These are phyloP conservation scores for Tetramorium simillimum DNA, from an alignment of 1,140 invertebrate species.

Conservation along the genomic window DNA sequence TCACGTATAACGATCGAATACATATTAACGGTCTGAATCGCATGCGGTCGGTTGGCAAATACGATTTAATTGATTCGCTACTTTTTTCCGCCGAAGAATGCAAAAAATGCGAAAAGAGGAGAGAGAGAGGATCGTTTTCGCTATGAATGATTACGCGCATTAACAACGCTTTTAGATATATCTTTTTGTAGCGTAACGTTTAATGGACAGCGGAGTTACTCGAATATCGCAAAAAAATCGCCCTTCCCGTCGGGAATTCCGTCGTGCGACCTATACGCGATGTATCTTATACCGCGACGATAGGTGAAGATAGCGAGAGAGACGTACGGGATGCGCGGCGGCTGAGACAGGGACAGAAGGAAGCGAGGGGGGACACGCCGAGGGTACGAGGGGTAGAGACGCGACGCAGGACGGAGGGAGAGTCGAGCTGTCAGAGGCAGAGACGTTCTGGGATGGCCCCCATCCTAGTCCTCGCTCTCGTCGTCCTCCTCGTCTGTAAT, in stretches of 20 bases:
- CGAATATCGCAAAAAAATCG: background rate
- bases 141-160: background rate
- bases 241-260: slow-evolving; percentile 16
- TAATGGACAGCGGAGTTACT: background rate
- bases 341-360: slow-evolving; percentile 62
- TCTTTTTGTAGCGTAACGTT: background rate
- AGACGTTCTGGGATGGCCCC: slow-evolving; percentile 83
- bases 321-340: slow-evolving; percentile 17
- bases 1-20: slow-evolving; percentile 25
- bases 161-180: background rate
- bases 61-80: background rate
- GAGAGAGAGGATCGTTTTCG: background rate
- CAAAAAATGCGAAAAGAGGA: background rate
- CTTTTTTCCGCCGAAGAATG: background rate
- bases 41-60: background rate
- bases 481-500: slow-evolving; percentile 83
- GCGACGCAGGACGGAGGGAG: slow-evolving; percentile 58
- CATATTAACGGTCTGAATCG: slow-evolving; percentile 11
- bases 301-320: slow-evolving; percentile 54
- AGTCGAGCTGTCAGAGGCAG: slow-evolving; percentile 84
- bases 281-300: slow-evolving; percentile 19
- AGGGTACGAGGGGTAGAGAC: background rate
- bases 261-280: background rate
- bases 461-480: slow-evolving; percentile 82
- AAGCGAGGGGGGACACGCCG: slow-evolving; percentile 34